phyloP scores from a whole-genome alignment of 1,140 invertebrate species.

The Euura lappo region DNA sequence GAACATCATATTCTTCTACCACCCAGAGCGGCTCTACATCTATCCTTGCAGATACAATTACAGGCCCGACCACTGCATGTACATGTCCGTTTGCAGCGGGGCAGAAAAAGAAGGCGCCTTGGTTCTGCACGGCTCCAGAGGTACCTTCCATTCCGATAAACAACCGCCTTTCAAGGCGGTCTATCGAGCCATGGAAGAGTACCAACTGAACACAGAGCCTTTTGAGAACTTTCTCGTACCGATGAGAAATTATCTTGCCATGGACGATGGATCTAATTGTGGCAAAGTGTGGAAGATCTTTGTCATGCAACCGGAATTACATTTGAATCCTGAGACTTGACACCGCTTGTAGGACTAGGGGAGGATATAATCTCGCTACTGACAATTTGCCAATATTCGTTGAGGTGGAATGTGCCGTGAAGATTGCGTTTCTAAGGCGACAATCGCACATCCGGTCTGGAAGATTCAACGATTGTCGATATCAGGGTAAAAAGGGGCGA shows the following conservation, averaged over 20 bases:
- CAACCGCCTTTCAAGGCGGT: slow-evolving; percentile 86
- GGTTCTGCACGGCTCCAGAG: slow-evolving; percentile 88
- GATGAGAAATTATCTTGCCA: slow-evolving; percentile 54
- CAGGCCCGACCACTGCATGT: slow-evolving; percentile 94
- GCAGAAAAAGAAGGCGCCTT: slow-evolving; percentile 79
- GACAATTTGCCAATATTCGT: too few relatives aligned
- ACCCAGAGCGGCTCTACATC: slow-evolving; percentile 84
- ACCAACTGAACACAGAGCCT: slow-evolving; percentile 56
- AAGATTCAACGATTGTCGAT: too few relatives aligned
- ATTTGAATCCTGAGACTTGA: slow-evolving; percentile 30
- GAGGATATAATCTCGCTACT: too few relatives aligned
- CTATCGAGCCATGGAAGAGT: slow-evolving; percentile 74
- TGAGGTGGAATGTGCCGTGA: too few relatives aligned
- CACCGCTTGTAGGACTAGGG: too few relatives aligned
- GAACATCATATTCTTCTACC: slow-evolving; percentile 93
- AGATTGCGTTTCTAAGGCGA: too few relatives aligned
- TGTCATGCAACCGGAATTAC: slow-evolving; percentile 49
- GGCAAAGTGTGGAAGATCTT: slow-evolving; percentile 59
- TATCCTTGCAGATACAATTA: slow-evolving; percentile 91
- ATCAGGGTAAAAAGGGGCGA: too few relatives aligned
- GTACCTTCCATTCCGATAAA: slow-evolving; percentile 84
- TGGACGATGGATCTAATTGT: slow-evolving; percentile 59
- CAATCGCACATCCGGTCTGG: too few relatives aligned
- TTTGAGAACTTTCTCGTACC: slow-evolving; percentile 59
- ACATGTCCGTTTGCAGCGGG: slow-evolving; percentile 81